Percentiles rank a stretch among this genome's conserved stretches.
phyloP scores from a whole-genome alignment of 2,797 vertebrate genomes.

The Chaenodraco wilsoni region DNA sequence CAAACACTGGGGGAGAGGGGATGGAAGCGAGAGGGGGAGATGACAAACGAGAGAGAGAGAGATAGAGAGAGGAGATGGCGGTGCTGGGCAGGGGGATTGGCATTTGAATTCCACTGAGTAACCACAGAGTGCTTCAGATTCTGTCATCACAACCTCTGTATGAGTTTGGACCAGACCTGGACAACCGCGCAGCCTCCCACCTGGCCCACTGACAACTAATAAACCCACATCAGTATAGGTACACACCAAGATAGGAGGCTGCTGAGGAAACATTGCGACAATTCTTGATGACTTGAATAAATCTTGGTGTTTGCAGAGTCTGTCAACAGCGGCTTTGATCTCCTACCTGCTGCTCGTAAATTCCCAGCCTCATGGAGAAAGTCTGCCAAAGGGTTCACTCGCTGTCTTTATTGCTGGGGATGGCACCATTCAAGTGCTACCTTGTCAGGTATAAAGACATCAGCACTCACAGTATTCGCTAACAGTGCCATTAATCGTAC shows the following conservation, averaged over 20 bases:
- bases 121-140: constrained; percentile 71
- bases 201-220: constrained; percentile 70
- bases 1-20: constrained; percentile 77
- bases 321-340: constrained; percentile 76
- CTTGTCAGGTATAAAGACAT: constrained; percentile 70
- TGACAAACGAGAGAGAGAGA: constrained; percentile 56
- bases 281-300: constrained; percentile 73
- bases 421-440: constrained; percentile 46
- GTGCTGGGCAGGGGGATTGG: constrained; percentile 72
- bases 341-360: constrained; percentile 63
- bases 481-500: constrained; percentile 66
- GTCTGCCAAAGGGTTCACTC: constrained; percentile 42
- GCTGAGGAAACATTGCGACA: constrained; percentile 62
- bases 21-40: constrained; percentile 57
- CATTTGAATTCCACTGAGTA: constrained; percentile 80
- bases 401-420: constrained; percentile 50
- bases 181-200: constrained; percentile 60
- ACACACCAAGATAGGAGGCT: constrained; percentile 62
- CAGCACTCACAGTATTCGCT: constrained; percentile 57
- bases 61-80: constrained; percentile 54
- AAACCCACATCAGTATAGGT: constrained; percentile 65
- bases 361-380: constrained; percentile 57
- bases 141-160: constrained; percentile 75
- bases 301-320: constrained; percentile 70
- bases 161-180: constrained; percentile 71